Conservation (phyloP, 1,140 invertebrate genomes). For the Telenomus remus region DNA sequence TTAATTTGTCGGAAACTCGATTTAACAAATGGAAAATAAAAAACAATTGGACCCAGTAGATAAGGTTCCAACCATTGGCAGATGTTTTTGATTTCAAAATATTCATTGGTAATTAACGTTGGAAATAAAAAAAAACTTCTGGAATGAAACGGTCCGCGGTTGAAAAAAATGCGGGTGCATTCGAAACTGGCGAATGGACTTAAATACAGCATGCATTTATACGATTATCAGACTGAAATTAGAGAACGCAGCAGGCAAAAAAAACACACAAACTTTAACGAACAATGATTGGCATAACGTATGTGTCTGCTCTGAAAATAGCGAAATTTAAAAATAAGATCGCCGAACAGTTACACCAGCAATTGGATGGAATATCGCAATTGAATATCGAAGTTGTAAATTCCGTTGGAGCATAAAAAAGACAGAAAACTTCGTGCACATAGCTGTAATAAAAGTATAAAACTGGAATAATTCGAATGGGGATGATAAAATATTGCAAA, state of each 20-base stretch:
- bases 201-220: not conserved
- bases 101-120: not conserved
- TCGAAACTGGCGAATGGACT: not conserved
- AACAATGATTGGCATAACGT: conserved; percentile 5
- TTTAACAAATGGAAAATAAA: not conserved
- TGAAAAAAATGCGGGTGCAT: not conserved
- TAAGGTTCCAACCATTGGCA: not conserved
- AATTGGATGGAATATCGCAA: no score
- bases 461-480: conserved; percentile 37
- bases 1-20: not conserved
- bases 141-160: not conserved
- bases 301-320: not conserved
- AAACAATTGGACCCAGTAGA: not conserved
- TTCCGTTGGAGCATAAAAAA: conserved; percentile 16
- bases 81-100: conserved; percentile 1
- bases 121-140: not conserved
- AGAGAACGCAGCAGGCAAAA: not conserved
- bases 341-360: not conserved
- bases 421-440: no score
- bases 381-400: conserved; percentile 17
- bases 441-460: conserved; percentile 9
- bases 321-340: conserved; percentile 15
- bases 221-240: conserved; percentile 1
- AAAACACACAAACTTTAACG: conserved; percentile 5
- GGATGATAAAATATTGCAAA: conserved; percentile 26